Conservation (phyloP, 2,113 vertebrate genomes). For the Sciurus niger region DNA sequence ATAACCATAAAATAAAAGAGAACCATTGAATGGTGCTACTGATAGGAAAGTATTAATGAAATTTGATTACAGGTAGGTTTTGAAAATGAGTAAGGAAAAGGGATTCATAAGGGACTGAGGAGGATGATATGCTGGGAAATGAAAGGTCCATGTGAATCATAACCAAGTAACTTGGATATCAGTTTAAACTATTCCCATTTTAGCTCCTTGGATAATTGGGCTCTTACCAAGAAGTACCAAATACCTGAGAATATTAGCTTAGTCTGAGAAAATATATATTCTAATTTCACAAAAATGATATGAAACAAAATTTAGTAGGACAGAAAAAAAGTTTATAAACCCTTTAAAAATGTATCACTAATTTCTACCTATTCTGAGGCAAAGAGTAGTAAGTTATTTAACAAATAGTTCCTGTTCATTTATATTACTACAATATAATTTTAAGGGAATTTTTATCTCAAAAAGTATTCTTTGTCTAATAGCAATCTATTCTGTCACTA, state of each 20-base stretch:
- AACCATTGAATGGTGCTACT: too few relatives aligned
- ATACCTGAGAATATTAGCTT: background rate
- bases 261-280: background rate
- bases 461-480: background rate
- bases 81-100: background rate
- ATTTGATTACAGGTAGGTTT: background rate
- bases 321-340: background rate
- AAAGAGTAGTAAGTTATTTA: background rate
- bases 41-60: too few relatives aligned
- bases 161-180: background rate
- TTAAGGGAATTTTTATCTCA: background rate
- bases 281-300: background rate
- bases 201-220: background rate
- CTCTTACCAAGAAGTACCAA: constrained; percentile 7
- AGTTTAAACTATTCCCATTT: background rate
- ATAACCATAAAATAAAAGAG: too few relatives aligned
- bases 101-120: background rate
- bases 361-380: background rate
- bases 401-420: background rate
- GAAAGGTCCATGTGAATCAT: background rate
- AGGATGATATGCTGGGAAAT: background rate
- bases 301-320: background rate
- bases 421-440: background rate
- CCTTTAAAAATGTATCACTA: background rate
- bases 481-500: background rate